Base-by-base conservation (phyloP, 2,797 vertebrate genomes). In the Yasuhikotakia modesta region DNA sequence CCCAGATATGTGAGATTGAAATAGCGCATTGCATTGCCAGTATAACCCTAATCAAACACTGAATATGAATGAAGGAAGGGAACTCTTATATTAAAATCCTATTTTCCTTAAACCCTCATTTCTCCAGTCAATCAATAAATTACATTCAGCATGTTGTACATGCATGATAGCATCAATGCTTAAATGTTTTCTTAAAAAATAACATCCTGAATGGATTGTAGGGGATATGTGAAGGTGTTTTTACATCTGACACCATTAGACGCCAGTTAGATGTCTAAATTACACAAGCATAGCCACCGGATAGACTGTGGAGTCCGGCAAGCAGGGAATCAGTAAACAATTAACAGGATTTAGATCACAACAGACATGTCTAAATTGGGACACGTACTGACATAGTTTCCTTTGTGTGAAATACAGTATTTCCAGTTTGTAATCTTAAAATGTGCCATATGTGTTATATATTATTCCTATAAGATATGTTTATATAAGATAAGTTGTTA, bases 1-100 rank as follows among this genome's bases (percentile, higher is more conserved):
- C 19, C 19, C 7, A 39, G 5, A 39, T 21, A 55, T 1, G 50
- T 55, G n/a, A 10, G 19, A 19, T 11, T 57, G 78, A 87, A 90
- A 89, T 87, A 80, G 65, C 85, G 80, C 87, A 89, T 89, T 88
- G 89, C 87, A 73, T 77, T 79, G 70, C 85, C 87, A 88, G 87
- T 85, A 88, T 87, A 89, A 89, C 85, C 80, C 73, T 86, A 86
- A 88, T 86, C 83, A 89, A 82, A 79, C 79, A 88, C 70, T 27
- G 27, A 27, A 27, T 53, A 83, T 48, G 73, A 85, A 81, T 80
- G 65, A 79, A 81, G 68, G 70, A 78, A 77, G 83, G 79, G 63
- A 86, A 67, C 24, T 84, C 81, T 81, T 66, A 43, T 43, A 43
- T 43, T 43, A 43, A 52, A 79, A 84, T 12, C 27, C 22, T 27